phyloP scores from a whole-genome alignment of 92 coral and sea anemone genomes.

The Parazoanthus darwini region DNA sequence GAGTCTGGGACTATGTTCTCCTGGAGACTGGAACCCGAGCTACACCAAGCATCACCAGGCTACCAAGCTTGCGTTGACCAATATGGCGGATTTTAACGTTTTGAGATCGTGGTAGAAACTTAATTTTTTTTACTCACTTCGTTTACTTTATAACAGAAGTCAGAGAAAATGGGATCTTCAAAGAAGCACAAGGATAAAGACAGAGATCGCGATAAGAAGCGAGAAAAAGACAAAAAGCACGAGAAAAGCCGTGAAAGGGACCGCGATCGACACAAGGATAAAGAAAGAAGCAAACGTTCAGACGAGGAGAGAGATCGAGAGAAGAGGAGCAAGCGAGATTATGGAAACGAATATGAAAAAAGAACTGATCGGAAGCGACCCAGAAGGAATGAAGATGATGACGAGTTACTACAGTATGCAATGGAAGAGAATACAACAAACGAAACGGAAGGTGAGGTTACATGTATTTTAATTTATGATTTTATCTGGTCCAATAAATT shows the following conservation, averaged over 20 bases:
- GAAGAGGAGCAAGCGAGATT: constrained; percentile 32
- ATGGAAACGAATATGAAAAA: constrained; percentile 32
- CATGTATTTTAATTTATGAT: not conserved
- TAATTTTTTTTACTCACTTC: not conserved
- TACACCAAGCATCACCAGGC: constrained; percentile 2
- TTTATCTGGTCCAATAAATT: not conserved
- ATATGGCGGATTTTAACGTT: constrained; percentile 39
- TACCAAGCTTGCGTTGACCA: constrained; percentile 29
- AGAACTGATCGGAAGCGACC: constrained; percentile 43
- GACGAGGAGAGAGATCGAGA: constrained; percentile 47
- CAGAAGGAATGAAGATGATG: constrained; percentile 48
- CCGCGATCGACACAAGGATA: constrained; percentile 36
- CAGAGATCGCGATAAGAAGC: constrained; percentile 40
- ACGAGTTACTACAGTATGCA: constrained; percentile 51
- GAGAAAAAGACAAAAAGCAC: constrained; percentile 34
- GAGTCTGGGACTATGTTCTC: no score
- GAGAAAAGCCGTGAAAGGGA: constrained; percentile 37
- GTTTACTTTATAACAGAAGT: not conserved
- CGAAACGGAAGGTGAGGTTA: constrained; percentile 26
- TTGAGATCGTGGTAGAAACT: constrained; percentile 9
- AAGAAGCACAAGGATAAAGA: constrained; percentile 56
- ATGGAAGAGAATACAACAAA: constrained; percentile 43
- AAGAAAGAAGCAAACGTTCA: constrained; percentile 46
- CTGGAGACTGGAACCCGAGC: constrained; percentile 14
- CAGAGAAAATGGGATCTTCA: constrained; percentile 47